phyloP scores from a whole-genome alignment of 2,797 vertebrate genomes.

The Enteromius afrohamiltoni region DNA sequence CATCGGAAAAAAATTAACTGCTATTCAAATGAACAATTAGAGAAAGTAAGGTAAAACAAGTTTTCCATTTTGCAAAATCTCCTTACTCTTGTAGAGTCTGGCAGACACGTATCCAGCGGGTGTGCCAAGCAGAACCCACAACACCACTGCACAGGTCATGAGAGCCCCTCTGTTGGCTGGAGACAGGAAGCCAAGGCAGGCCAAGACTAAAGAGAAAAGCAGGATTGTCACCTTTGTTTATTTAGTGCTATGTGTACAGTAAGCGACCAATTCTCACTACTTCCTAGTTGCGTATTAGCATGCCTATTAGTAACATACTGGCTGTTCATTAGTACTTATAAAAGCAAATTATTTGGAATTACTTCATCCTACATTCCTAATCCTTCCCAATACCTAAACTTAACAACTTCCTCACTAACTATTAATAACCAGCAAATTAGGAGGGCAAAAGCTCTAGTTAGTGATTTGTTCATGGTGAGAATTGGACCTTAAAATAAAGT shows the following conservation, averaged over 20 bases:
- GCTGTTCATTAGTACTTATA: not conserved
- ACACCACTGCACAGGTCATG: constrained; percentile 88
- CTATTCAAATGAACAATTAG: not conserved
- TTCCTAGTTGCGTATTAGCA: not conserved
- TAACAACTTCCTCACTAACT: not conserved
- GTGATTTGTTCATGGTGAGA: not conserved
- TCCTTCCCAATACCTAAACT: not conserved
- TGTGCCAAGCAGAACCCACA: constrained; percentile 90
- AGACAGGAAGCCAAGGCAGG: constrained; percentile 97
- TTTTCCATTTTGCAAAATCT: fast-evolving
- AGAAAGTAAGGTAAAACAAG: not conserved
- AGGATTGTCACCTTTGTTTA: not conserved
- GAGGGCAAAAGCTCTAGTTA: not conserved
- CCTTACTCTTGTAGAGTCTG: constrained; percentile 90
- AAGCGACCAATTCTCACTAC: not conserved
- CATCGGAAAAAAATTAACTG: not conserved
- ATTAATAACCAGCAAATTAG: not conserved
- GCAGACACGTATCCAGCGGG: constrained; percentile 89
- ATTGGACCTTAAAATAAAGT: not conserved
- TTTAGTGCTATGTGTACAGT: not conserved
- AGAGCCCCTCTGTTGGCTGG: constrained; percentile 89
- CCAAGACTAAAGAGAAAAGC: constrained; percentile 83
- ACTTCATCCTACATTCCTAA: not conserved
- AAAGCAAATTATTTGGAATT: not conserved
- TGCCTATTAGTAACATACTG: not conserved